phyloP scores from a whole-genome alignment of 2,888 invertebrate genomes.

The Apamea monoglypha region DNA sequence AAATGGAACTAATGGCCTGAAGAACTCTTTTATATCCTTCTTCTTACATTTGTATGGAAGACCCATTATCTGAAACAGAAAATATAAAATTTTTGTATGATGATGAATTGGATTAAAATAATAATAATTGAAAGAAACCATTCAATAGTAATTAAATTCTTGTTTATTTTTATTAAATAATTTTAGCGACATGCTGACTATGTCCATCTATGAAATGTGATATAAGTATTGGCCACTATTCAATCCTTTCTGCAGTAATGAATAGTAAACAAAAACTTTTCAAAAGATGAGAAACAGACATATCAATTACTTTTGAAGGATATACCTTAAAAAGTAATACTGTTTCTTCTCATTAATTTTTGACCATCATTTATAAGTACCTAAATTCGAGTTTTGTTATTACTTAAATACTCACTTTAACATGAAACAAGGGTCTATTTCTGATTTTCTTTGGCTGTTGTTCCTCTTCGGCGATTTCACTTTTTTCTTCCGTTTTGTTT shows the following conservation, averaged over 20 bases:
- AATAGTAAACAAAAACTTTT: neutral
- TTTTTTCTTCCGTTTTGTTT: conserved; percentile 68
- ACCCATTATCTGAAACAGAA: conserved; percentile 92
- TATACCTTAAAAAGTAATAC: neutral
- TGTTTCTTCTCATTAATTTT: no score
- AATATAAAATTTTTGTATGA: neutral
- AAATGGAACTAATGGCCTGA: conserved; percentile 94
- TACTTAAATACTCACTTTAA: conserved; percentile 79
- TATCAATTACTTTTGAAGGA: neutral
- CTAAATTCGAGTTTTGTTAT: neutral
- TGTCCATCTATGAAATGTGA: neutral
- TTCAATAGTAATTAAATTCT: neutral
- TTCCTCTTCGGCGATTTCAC: conserved; percentile 65
- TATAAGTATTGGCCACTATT: neutral
- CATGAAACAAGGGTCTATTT: conserved; percentile 84
- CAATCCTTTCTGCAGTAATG: neutral
- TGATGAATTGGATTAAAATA: neutral
- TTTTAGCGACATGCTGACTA: neutral
- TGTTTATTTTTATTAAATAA: neutral
- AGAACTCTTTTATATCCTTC: conserved; percentile 95
- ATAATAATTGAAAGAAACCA: no score
- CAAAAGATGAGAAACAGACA: neutral
- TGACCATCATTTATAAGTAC: neutral
- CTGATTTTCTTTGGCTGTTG: conserved; percentile 82
- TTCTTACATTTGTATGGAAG: conserved; percentile 95